These are phyloP conservation scores for Rhodeus uyekii DNA, from an alignment of 2,797 vertebrate species.

Conservation along the genomic window DNA sequence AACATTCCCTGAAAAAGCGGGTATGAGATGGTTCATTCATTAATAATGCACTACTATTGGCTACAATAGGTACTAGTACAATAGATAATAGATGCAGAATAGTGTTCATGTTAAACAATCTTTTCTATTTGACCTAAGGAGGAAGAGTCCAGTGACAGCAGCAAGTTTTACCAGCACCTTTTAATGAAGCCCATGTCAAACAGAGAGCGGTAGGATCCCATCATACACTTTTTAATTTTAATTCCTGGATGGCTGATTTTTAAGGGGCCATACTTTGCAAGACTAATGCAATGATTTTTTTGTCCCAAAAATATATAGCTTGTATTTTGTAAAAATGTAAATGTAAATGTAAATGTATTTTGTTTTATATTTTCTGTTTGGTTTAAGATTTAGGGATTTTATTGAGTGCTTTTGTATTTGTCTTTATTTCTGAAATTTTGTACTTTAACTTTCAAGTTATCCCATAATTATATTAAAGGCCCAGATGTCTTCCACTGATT, in stretches of 20 bases:
- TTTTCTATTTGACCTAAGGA: conserved; percentile 70
- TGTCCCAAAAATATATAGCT: conserved; percentile 9
- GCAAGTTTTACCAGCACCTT: conserved; percentile 88
- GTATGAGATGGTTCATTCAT: conserved; percentile 65
- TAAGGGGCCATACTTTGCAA: neutral
- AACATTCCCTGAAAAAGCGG: conserved; percentile 97
- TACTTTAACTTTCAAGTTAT: neutral
- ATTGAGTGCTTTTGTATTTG: no score
- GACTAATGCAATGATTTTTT: neutral
- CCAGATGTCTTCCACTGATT: neutral
- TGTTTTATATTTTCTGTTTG: no score
- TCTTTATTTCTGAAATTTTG: neutral
- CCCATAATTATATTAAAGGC: neutral
- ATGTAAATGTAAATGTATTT: no score
- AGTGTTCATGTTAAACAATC: neutral
- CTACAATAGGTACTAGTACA: neutral
- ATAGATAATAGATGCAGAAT: no score
- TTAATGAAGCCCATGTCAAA: conserved; percentile 99
- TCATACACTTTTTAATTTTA: conserved; percentile 1
- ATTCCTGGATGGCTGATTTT: neutral
- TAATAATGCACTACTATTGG: neutral
- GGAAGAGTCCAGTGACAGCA: conserved; percentile 89
- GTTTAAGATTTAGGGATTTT: no score
- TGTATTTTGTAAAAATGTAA: no score
- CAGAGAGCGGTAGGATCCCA: conserved; percentile 84